phyloP scores from a whole-genome alignment of 2,113 vertebrate genomes.

The Aspiorhynchus laticeps region DNA sequence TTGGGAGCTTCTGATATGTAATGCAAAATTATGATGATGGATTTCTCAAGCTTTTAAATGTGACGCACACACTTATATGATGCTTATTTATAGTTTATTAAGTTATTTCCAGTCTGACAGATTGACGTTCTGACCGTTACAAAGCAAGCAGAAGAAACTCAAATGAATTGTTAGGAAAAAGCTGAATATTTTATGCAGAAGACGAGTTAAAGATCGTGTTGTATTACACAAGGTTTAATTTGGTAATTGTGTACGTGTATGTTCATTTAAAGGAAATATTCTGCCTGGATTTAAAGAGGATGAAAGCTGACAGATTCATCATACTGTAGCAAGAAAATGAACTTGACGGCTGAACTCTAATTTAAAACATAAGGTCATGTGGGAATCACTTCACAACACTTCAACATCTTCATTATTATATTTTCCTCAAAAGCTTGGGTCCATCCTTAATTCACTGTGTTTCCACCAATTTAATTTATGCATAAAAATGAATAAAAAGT shows the following conservation, averaged over 20 bases:
- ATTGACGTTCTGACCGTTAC: neutral
- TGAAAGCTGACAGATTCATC: neutral
- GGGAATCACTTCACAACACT: neutral
- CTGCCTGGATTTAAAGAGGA: neutral
- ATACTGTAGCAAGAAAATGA: neutral
- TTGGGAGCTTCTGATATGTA: slow-evolving; percentile 29
- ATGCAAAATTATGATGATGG: slow-evolving; percentile 20
- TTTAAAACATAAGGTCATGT: neutral
- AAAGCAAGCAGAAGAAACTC: neutral
- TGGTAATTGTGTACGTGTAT: neutral
- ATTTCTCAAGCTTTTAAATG: slow-evolving; percentile 46
- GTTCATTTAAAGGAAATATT: neutral
- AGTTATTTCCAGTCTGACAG: neutral
- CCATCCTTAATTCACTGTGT: neutral
- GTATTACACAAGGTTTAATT: neutral
- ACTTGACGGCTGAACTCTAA: neutral
- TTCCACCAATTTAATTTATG: too few species aligned
- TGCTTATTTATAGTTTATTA: neutral
- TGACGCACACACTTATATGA: neutral
- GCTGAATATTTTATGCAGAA: neutral
- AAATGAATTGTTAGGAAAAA: neutral
- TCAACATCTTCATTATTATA: neutral
- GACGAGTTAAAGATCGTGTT: neutral
- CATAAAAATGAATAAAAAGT: too few species aligned
- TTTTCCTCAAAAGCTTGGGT: neutral